A percentile compares a stretch with the other conserved stretches of the same genome.
phyloP scores from a whole-genome alignment of 2,888 invertebrate species.

The Tridacna crocea region DNA sequence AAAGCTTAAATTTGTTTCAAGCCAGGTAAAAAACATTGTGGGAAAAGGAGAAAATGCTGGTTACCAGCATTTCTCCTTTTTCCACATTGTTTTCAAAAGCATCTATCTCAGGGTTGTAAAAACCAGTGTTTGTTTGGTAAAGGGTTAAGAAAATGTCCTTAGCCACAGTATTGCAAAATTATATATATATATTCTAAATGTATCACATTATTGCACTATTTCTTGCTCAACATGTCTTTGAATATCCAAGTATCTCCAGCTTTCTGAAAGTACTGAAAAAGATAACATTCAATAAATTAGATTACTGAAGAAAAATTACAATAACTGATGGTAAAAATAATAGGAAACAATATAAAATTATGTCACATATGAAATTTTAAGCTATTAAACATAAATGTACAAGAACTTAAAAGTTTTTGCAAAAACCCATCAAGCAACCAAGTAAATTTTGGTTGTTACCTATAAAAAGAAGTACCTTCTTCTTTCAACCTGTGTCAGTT shows the following conservation, averaged over 20 bases:
- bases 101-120: no score
- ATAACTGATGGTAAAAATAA: background rate
- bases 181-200: background rate
- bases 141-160: no score
- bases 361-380: background rate
- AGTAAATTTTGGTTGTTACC: background rate
- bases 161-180: no score
- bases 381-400: background rate
- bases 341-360: no score
- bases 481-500: background rate
- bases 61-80: no score
- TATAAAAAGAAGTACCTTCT: background rate
- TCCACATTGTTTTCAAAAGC: no score
- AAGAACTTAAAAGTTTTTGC: background rate
- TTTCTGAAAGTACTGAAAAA: conserved; percentile 80
- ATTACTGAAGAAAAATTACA: background rate
- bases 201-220: conserved; percentile 26
- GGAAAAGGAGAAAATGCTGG: no score
- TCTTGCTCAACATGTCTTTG: conserved; percentile 71
- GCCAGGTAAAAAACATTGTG: no score
- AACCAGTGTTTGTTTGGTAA: no score
- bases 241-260: conserved; percentile 78
- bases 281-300: conserved; percentile 4
- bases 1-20: no score
- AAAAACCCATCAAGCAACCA: background rate